These are phyloP conservation scores for Calonectris borealis DNA, from an alignment of 2,113 vertebrate genomes.

Conservation along the genomic window DNA sequence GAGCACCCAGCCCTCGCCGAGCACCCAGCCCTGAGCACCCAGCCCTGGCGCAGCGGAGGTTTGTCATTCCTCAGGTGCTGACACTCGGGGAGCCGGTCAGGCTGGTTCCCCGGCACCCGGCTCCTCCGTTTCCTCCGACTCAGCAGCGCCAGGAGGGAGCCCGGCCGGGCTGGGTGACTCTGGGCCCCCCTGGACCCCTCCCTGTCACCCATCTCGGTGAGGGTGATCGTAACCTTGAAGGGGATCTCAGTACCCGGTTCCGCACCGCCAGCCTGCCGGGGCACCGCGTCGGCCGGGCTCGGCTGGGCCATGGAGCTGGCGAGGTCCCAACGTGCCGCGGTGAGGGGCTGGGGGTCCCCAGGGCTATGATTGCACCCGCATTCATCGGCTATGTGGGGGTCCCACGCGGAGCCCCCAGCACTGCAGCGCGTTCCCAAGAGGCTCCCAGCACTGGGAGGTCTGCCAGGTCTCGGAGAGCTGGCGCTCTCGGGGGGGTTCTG, in stretches of 20 bases:
- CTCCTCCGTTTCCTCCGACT: conserved; percentile 27
- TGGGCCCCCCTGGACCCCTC: rapidly evolving
- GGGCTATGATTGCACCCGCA: background rate
- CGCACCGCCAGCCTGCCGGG: background rate
- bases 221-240: background rate
- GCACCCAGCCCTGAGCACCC: conserved; percentile 54
- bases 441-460: background rate
- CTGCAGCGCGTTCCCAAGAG: rapidly evolving
- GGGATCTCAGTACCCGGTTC: background rate
- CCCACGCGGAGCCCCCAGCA: rapidly evolving
- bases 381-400: rapidly evolving
- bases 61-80: conserved; percentile 74
- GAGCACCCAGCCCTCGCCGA: conserved; percentile 40
- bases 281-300: rapidly evolving
- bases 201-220: background rate
- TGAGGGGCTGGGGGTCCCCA: background rate
- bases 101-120: conserved; percentile 64
- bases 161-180: background rate
- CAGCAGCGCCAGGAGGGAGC: conserved; percentile 39
- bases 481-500: rapidly evolving
- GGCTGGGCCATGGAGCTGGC: background rate
- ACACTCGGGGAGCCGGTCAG: conserved; percentile 74
- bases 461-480: rapidly evolving
- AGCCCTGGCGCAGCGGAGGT: conserved; percentile 57
- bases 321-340: rapidly evolving